Conservation (phyloP, 2,113 vertebrate genomes). For the Festucalex cinctus region DNA sequence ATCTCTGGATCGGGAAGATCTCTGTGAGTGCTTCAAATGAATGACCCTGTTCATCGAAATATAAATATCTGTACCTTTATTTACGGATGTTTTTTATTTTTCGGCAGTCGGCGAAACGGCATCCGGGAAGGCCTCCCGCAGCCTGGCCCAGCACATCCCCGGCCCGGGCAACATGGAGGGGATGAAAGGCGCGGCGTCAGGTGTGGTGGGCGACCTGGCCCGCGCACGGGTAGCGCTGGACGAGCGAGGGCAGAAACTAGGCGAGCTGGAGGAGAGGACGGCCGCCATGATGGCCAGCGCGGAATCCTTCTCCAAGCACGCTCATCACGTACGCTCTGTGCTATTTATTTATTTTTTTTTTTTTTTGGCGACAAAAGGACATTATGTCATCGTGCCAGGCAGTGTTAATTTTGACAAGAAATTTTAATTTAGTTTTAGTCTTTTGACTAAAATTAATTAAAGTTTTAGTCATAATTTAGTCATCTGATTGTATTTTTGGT, state of each 20-base stretch:
- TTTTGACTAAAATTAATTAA: too few relatives aligned
- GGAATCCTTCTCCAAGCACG: conserved; percentile 95
- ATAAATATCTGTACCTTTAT: too few relatives aligned
- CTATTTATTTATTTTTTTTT: neutral
- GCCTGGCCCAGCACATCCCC: conserved; percentile 95
- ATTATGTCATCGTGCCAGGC: too few relatives aligned
- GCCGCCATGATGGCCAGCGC: conserved; percentile 97
- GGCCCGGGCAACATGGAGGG: conserved; percentile 94
- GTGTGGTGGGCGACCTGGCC: conserved; percentile 91
- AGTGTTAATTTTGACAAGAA: too few relatives aligned
- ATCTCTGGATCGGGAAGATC: conserved; percentile 93
- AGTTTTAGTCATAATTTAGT: too few relatives aligned
- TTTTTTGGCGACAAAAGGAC: too few relatives aligned
- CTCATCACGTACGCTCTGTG: conserved; percentile 80
- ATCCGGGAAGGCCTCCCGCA: conserved; percentile 91
- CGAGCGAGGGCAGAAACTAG: conserved; percentile 95
- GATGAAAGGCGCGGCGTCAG: conserved; percentile 94
- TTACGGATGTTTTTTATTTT: neutral
- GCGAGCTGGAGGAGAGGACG: conserved; percentile 93
- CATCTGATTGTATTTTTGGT: too few relatives aligned
- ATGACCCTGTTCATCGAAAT: neutral
- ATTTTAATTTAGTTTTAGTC: too few relatives aligned
- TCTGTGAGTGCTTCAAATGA: conserved; percentile 81
- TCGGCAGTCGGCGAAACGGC: conserved; percentile 85
- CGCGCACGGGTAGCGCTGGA: conserved; percentile 91